Evolutionary conservation across 2,113 vertebrate species (phyloP).

Genomic region (Chiloscyllium plagiosum): DNA sequence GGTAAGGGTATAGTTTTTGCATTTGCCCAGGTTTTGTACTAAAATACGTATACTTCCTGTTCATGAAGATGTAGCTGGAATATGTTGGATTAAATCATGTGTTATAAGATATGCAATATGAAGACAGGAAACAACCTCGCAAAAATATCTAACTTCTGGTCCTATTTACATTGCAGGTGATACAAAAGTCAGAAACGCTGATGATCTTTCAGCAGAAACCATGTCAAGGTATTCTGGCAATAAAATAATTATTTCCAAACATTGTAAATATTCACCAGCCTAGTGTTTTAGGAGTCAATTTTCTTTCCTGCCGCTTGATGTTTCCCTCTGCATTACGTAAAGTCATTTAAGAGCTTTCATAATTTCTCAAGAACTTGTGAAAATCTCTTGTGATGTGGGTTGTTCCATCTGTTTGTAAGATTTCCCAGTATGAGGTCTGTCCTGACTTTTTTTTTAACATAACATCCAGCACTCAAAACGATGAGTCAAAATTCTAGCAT

Average conservation of each 20-base stretch:
- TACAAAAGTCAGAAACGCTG: conserved; percentile 82
- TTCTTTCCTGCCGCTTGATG: background rate
- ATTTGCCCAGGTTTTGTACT: background rate
- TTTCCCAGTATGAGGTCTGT: background rate
- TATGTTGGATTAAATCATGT: background rate
- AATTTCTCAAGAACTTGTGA: conserved; percentile 8
- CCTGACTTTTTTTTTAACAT: background rate
- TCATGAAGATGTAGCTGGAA: background rate
- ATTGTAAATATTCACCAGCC: background rate
- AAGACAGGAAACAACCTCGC: background rate
- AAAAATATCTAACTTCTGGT: background rate
- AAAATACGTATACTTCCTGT: background rate
- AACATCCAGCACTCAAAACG: background rate
- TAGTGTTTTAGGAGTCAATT: background rate
- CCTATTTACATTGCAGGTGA: conserved; percentile 64
- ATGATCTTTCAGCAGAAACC: conserved; percentile 92
- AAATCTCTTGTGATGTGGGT: background rate
- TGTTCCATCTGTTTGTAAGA: conserved; percentile 21
- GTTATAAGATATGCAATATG: background rate
- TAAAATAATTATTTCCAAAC: conserved; percentile 5
- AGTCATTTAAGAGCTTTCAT: background rate
- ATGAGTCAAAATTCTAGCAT: background rate
- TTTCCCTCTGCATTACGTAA: background rate
- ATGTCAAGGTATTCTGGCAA: conserved; percentile 83
- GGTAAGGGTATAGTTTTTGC: background rate